Base-by-base conservation (phyloP, 1,140 invertebrate genomes). In the Achatina immaculata region DNA sequence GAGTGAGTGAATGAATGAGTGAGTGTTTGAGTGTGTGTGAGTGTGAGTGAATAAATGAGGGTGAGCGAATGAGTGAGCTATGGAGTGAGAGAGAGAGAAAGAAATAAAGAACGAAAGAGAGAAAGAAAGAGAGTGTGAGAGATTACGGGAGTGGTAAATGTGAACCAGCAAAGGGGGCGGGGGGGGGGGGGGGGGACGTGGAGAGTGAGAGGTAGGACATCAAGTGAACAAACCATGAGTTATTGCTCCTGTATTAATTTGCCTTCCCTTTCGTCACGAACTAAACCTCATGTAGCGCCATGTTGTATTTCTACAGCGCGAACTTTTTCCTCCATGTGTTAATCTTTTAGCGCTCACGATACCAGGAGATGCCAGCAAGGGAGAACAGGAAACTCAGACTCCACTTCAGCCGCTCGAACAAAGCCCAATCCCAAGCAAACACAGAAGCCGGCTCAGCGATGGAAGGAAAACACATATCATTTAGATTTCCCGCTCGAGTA, bases 381-480 rank as follows among this genome's bases (percentile, higher is more conserved):
- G 62, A 28, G 19, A 78, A 78, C 28, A 62, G 76, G 76, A 78
- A 78, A 48, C 76, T 62, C 58, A 38, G 34, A 58, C 65, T 68
- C 76, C 36, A 38, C 58, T 48, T 45, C 65, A 66, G 42, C 65
- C 65, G n/a, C 38, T 38, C 16, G 38, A 43, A 78, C 76, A 78
- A 78, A 78, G 76, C 7, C 31, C 76, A 68, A 45, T 42, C 51
- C 38, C 58, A 24, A 42, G 62, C 58, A 66, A 78, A 78, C 40
- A 68, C 14, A 45, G 45, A 43, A 48, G 58, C 58, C 6, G 42
- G 76, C 76, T 78, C 76, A 68, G 34, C 66, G 78, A 80, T 80
- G 78, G 68, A 80, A 80, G 78, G 78, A 80, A 80, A 80, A 80
- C 68, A 80, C 51, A 72, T 72, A 72, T 71, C 78, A 80, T 80